Base-by-base conservation (phyloP, 2,797 vertebrate species). In the Danio choprae region DNA sequence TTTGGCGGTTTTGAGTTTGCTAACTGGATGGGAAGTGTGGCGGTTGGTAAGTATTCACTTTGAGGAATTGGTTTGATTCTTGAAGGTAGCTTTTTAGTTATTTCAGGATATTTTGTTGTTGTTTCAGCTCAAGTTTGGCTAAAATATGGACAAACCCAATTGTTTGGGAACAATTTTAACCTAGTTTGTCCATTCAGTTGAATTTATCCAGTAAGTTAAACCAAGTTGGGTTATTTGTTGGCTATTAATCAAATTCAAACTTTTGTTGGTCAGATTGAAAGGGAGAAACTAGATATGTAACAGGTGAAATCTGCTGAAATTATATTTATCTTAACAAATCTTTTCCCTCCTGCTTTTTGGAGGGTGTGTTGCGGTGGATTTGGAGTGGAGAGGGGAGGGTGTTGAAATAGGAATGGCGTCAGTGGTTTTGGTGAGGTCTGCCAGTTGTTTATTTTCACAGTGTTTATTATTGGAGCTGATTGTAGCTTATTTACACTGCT, bases 381-480 rank as follows among this genome's bases (percentile, higher is more conserved):
- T 40, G 43, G 53, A 82, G 59, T 15, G 55, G 59, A 77, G 84
- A 84, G 87, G 85, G 83, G 74, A 74, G 81, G 79, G 77, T 1
- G 69, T 88, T 84, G 86, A 81, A 84, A 80, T 81, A 59, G 74
- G 82, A 7, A 82, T 89, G 90, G 91, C 88, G 83, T 92, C 90
- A 89, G 81, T 85, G 85, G 83, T 87, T 88, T 85, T 76, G 83
- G 83, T 36, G 9, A 76, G 73, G 50, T 80, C 87, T 29, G 65
- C 79, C 82, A 85, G 81, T 87, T 11, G 86, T 89, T 92, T 88
- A 86, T 92, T 91, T 92, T 90, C 85, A 85, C 83, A 88, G 67
- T 85, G 92, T 93, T 91, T 93, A 92, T 90, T 90, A 89, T 89
- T 85, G 87, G 79, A 88, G 85, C 88, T 94, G 90, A 93, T 94